Evolutionary conservation across 2,888 invertebrate species (phyloP), one percentile per base, ranked within the genome.

Genomic region (Synanthedon tipuliformis): DNA sequence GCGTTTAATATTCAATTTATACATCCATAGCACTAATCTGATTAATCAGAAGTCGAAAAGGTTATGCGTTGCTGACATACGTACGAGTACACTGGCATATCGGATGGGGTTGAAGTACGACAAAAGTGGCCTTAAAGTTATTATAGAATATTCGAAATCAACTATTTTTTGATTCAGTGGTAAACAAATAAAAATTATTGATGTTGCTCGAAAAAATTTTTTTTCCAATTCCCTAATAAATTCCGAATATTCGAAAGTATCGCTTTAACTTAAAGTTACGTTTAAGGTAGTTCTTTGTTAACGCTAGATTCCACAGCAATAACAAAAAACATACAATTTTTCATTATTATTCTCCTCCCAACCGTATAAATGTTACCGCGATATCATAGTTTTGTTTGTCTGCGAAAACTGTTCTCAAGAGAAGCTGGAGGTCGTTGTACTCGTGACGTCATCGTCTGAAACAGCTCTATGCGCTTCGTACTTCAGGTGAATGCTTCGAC

Each of bases 361-460:
- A 16, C 48, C 2, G 5, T 23, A 23, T 23, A 16, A 45, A 49
- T 12, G 13, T 49, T 23, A 23, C 49, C 16, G 3, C 76, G 15
- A 45, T 45, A 7, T 45, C 45, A 45, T 11, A 13, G 45, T 15
- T 45, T 45, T 13, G 13, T 45, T 45, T 12, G 15, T 13, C 45
- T 80, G 84, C 78, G 71, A 82, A 49, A 13, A 13, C 15, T 45
- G 45, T 12, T 78, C 82, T 81, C 75, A 74, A 68, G 71, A 69
- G 66, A 56, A 58, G 57, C 52, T 53, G 66, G 66, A 66, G 83
- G 74, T 80, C 79, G 64, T 70, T 75, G 78, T 60, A 72, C 84
- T 57, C 63, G 55, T 81, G 81, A 81, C 79, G 81, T 81, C 80
- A 78, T 55, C 56, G 56, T 58, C 65, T 69, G 69, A 68, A 72